Conservation (phyloP, 92 coral and sea anemone species). For the Pocillopora meandrina region DNA sequence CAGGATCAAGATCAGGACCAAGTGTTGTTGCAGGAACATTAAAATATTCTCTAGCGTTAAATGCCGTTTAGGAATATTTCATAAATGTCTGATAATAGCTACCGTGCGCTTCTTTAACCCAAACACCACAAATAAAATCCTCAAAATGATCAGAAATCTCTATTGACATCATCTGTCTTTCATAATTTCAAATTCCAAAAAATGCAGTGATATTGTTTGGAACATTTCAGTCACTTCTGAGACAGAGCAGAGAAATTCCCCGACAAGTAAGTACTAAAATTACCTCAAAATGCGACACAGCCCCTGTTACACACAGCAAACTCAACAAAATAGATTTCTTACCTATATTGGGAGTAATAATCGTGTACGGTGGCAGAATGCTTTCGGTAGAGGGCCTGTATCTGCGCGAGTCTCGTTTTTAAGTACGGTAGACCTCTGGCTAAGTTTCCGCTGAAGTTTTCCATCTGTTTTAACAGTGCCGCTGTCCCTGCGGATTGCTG, state of each 20-base stretch:
- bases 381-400: constrained; percentile 60
- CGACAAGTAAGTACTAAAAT: too few relatives aligned
- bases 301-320: not conserved
- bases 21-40: too few relatives aligned
- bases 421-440: constrained; percentile 88
- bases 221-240: not conserved
- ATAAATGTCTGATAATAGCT: too few relatives aligned
- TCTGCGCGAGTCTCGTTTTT: constrained; percentile 75
- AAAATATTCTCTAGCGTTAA: too few relatives aligned
- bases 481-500: constrained; percentile 87
- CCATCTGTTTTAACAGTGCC: constrained; percentile 78
- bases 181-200: too few relatives aligned
- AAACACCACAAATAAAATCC: too few relatives aligned
- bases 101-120: too few relatives aligned
- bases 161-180: too few relatives aligned
- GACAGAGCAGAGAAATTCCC: too few relatives aligned
- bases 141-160: too few relatives aligned
- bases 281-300: not conserved
- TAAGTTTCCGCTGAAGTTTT: constrained; percentile 82
- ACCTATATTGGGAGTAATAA: constrained; percentile 83
- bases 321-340: constrained; percentile 4
- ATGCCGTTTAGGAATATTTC: too few relatives aligned
- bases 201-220: not conserved
- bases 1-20: too few relatives aligned
- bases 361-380: constrained; percentile 76